These are phyloP conservation scores for Halotydeus destructor DNA, from an alignment of 1,140 invertebrate species.

Conservation along the genomic window DNA sequence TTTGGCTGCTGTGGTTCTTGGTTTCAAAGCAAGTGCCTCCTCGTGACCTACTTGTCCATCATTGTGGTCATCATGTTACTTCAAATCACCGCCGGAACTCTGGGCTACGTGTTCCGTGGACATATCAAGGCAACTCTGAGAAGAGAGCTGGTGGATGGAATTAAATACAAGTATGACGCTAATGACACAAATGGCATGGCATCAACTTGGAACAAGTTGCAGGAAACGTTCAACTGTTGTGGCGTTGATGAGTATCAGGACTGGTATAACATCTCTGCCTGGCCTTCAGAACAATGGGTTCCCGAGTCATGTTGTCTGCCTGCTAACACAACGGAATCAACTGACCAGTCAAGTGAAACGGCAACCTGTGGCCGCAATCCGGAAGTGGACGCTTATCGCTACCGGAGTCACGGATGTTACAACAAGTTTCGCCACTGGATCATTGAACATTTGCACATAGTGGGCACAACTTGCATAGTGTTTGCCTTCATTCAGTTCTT, in stretches of 20 bases:
- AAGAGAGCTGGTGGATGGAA: constrained; percentile 41
- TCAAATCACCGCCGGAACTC: constrained; percentile 49
- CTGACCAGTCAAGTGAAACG: not conserved
- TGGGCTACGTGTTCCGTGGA: constrained; percentile 52
- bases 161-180: constrained; percentile 42
- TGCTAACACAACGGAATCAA: not conserved
- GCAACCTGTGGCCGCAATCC: constrained; percentile 5
- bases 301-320: constrained; percentile 55
- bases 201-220: constrained; percentile 47
- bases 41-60: constrained; percentile 54
- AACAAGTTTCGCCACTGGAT: constrained; percentile 43
- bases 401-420: constrained; percentile 36
- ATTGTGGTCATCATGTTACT: constrained; percentile 55
- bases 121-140: constrained; percentile 32
- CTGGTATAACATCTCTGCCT: constrained; percentile 58
- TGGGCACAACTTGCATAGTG: constrained; percentile 42
- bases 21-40: constrained; percentile 51
- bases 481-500: constrained; percentile 51
- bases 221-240: constrained; percentile 52
- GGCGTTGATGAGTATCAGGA: constrained; percentile 59
- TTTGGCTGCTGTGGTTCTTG: constrained; percentile 59
- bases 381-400: not conserved
- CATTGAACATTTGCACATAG: constrained; percentile 40
- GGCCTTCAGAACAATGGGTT: constrained; percentile 45
- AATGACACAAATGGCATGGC: constrained; percentile 34